A percentile compares a stretch with the other conserved stretches of the same genome.
phyloP scores from a whole-genome alignment of 2,888 invertebrate species.

The Electrophaes corylata region DNA sequence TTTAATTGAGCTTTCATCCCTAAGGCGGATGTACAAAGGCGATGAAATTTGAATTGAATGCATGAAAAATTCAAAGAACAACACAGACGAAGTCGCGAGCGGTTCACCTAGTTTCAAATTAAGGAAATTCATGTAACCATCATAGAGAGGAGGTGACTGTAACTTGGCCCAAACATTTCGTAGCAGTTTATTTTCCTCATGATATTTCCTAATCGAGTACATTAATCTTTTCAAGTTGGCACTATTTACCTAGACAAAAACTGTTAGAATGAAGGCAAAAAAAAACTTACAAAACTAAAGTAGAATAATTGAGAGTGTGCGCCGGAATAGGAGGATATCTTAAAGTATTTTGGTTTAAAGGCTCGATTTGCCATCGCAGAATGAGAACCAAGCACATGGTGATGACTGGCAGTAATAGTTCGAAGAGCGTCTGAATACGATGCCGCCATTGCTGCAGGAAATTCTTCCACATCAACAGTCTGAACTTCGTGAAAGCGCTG shows the following conservation, averaged over 20 bases:
- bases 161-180: no score
- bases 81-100: no score
- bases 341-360: constrained; percentile 57
- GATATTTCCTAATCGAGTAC: no score
- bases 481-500: constrained; percentile 83
- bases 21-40: no score
- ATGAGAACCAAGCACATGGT: constrained; percentile 88
- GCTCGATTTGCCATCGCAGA: constrained; percentile 87
- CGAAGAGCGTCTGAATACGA: constrained; percentile 86
- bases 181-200: no score
- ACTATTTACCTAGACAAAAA: neutral
- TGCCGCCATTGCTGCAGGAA: constrained; percentile 90
- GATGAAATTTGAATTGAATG: no score
- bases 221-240: no score
- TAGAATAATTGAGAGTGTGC: constrained; percentile 50
- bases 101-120: no score
- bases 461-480: constrained; percentile 93
- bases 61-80: no score
- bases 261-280: neutral
- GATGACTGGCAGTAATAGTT: constrained; percentile 87
- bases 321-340: constrained; percentile 62
- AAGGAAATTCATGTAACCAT: no score
- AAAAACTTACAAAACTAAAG: constrained; percentile 58
- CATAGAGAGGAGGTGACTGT: no score
- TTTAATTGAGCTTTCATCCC: no score